Conservation (phyloP, 2,888 invertebrate species). For the Hemaris fuciformis region DNA sequence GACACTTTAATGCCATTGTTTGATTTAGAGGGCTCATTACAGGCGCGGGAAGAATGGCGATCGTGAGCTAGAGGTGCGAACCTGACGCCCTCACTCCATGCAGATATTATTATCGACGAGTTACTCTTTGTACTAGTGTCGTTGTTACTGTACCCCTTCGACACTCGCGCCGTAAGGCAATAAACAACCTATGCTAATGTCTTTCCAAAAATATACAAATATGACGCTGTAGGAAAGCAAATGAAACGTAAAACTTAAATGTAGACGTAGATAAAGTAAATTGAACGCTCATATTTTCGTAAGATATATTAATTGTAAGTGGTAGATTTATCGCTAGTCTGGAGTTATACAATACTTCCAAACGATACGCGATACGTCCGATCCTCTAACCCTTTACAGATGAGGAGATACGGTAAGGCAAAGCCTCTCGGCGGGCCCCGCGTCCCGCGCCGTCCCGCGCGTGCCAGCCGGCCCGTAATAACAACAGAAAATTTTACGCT, state of each 20-base stretch:
- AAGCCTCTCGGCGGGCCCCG: slow-evolving; percentile 37
- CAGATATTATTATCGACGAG: slow-evolving; percentile 45
- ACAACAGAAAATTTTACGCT: slow-evolving; percentile 81
- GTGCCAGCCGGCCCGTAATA: slow-evolving; percentile 66
- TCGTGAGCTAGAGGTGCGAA: slow-evolving; percentile 63
- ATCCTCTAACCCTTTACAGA: slow-evolving; percentile 49
- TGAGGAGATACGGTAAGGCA: slow-evolving; percentile 45
- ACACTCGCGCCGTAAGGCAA: background rate
- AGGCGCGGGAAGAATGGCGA: slow-evolving; percentile 64
- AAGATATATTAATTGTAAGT: slow-evolving; percentile 8
- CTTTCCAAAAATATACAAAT: background rate
- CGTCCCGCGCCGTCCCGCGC: slow-evolving; percentile 34
- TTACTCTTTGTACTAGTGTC: slow-evolving; percentile 47
- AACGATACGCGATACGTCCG: slow-evolving; percentile 56
- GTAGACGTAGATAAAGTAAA: background rate
- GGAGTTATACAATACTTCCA: slow-evolving; percentile 37
- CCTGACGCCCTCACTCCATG: slow-evolving; percentile 42
- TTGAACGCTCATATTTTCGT: background rate
- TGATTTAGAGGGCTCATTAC: slow-evolving; percentile 80
- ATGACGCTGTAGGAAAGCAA: background rate
- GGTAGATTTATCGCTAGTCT: background rate
- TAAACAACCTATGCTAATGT: background rate
- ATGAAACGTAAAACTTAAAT: background rate
- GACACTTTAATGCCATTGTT: slow-evolving; percentile 82
- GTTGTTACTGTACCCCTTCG: background rate